A percentile compares a stretch with the other conserved stretches of the same genome.
Evolutionary conservation across 2,797 vertebrate genomes (phyloP).

Genomic region (Antennarius maculatus): DNA sequence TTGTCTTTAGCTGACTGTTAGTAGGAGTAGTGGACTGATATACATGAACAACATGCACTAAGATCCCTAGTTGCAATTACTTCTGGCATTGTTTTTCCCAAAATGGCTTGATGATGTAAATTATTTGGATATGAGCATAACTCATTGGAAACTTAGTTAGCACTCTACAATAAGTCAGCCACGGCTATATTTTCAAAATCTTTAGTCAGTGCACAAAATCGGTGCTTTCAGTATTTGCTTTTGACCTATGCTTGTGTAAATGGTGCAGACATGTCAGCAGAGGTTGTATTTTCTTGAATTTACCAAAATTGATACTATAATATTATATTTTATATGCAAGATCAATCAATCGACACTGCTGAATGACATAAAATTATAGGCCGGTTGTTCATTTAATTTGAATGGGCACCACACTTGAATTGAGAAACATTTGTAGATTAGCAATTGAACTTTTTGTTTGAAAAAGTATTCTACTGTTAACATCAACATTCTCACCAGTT

Average conservation of each 20-base stretch:
- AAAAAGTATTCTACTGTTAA: not conserved
- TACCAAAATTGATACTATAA: not conserved
- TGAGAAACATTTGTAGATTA: not conserved
- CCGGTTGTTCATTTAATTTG: not conserved
- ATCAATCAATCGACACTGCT: no score
- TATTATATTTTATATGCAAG: not conserved
- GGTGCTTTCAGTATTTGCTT: not conserved
- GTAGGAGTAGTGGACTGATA: constrained; percentile 2
- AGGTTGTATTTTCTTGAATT: not conserved
- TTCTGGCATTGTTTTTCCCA: constrained; percentile 13
- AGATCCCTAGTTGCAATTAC: constrained; percentile 4
- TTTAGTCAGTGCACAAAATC: not conserved
- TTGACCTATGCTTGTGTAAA: not conserved
- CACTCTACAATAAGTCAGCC: constrained; percentile 1
- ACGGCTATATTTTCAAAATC: not conserved
- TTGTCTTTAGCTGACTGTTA: not conserved
- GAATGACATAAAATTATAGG: not conserved
- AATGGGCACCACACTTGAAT: not conserved
- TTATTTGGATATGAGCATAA: constrained; percentile 1
- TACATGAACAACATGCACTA: not conserved
- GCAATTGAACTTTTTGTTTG: not conserved
- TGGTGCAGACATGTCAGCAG: not conserved
- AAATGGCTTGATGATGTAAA: constrained; percentile 12
- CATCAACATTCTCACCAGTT: no score
- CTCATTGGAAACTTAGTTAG: constrained; percentile 12